These are phyloP conservation scores for Echinarachnius parma DNA, from an alignment of 53 echinoderm and acorn worm genomes.

Conservation along the genomic window DNA sequence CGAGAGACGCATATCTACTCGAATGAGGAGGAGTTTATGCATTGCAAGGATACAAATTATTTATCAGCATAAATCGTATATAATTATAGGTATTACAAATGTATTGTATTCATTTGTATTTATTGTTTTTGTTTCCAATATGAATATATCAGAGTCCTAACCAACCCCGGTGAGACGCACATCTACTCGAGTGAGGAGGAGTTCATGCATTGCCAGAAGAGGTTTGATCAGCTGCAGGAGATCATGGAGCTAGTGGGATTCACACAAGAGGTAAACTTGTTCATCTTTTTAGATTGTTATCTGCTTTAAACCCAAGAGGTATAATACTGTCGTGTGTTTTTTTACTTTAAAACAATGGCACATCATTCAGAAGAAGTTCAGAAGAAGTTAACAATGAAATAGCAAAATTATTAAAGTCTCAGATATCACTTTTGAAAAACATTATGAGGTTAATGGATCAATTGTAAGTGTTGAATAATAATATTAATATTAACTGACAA, in stretches of 20 bases:
- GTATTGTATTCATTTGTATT: neutral
- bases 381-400: too few relatives aligned
- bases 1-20: too few relatives aligned
- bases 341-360: too few relatives aligned
- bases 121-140: neutral
- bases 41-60: neutral
- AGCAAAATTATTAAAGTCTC: too few relatives aligned
- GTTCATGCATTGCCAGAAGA: constrained; percentile 72
- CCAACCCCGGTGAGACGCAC: constrained; percentile 33
- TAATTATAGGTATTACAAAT: neutral
- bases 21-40: neutral
- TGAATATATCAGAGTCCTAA: constrained; percentile 55
- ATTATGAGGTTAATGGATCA: too few relatives aligned
- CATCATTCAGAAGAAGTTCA: too few relatives aligned
- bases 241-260: constrained; percentile 95
- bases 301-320: too few relatives aligned
- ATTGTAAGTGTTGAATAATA: too few relatives aligned
- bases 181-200: constrained; percentile 78
- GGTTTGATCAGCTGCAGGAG: constrained; percentile 90
- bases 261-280: constrained; percentile 70
- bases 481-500: too few relatives aligned
- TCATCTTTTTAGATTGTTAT: too few relatives aligned
- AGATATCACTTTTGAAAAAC: too few relatives aligned
- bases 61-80: neutral
- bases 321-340: too few relatives aligned